These are phyloP conservation scores for Bombus huntii DNA, from an alignment of 1,140 invertebrate species.

Conservation along the genomic window DNA sequence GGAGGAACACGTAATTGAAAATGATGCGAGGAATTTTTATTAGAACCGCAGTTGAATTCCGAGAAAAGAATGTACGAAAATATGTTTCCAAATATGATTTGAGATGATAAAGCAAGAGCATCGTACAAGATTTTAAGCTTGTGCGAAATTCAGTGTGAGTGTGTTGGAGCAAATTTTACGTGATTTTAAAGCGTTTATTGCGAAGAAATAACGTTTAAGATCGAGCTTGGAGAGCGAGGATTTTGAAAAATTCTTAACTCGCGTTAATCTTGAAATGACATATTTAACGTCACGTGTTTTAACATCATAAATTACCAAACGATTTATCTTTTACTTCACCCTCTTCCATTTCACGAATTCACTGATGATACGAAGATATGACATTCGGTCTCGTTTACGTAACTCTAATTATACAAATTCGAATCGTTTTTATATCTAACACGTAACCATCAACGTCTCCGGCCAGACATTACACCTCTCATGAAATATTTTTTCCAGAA, in stretches of 20 bases:
- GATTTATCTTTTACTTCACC: not conserved
- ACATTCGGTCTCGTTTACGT: no score
- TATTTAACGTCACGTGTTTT: not conserved
- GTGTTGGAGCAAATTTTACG: not conserved
- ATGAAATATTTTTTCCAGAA: not conserved
- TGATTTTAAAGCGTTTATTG: not conserved
- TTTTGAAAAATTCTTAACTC: not conserved
- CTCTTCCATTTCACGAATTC: not conserved
- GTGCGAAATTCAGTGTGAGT: not conserved
- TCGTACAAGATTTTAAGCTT: not conserved
- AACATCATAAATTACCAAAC: not conserved
- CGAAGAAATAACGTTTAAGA: not conserved
- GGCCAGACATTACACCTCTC: no score
- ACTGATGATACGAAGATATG: not conserved
- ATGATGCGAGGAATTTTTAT: not conserved
- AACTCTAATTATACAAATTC: not conserved
- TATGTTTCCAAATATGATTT: not conserved
- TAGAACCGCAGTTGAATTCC: not conserved
- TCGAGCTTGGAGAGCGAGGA: not conserved
- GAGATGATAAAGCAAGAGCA: not conserved
- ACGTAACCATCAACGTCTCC: not conserved
- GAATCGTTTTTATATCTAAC: not conserved
- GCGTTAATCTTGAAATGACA: not conserved
- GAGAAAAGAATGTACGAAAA: not conserved
- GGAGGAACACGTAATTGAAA: not conserved